Evolutionary conservation across 2,113 vertebrate genomes (phyloP).

Genomic region (Serinus canaria): DNA sequence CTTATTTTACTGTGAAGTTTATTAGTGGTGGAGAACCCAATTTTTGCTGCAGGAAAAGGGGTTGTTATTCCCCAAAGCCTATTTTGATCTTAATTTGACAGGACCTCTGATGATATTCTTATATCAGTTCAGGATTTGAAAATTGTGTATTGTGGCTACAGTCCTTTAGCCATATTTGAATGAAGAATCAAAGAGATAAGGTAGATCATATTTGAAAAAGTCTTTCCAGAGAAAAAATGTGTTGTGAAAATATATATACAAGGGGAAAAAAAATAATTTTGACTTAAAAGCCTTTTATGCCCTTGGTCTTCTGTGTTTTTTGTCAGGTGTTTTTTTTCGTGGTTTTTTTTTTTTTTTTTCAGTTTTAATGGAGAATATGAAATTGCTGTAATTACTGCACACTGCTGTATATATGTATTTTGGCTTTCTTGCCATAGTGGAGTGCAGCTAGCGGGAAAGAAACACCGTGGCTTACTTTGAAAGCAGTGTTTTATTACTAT

Average conservation of each 20-base stretch:
- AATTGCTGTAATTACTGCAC: neutral
- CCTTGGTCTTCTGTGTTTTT: fast-evolving
- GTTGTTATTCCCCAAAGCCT: neutral
- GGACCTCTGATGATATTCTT: neutral
- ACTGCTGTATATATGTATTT: neutral
- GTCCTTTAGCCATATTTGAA: neutral
- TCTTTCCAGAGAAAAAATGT: neutral
- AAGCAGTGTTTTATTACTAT: neutral
- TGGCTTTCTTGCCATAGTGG: neutral
- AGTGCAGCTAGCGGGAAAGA: neutral
- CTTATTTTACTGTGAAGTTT: neutral
- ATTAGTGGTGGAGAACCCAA: neutral
- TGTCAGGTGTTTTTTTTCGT: too few species aligned
- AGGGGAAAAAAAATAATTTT: neutral
- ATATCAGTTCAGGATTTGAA: neutral
- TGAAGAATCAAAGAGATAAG: neutral
- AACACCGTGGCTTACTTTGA: fast-evolving
- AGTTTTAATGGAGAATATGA: neutral
- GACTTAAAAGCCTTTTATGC: neutral
- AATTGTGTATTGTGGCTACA: neutral
- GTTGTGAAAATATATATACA: neutral
- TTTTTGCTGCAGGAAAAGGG: neutral
- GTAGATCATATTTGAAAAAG: neutral
- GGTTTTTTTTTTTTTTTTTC: too few species aligned
- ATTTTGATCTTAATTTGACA: neutral